phyloP scores from a whole-genome alignment of 2,888 invertebrate genomes.

The Drosophila formosana region DNA sequence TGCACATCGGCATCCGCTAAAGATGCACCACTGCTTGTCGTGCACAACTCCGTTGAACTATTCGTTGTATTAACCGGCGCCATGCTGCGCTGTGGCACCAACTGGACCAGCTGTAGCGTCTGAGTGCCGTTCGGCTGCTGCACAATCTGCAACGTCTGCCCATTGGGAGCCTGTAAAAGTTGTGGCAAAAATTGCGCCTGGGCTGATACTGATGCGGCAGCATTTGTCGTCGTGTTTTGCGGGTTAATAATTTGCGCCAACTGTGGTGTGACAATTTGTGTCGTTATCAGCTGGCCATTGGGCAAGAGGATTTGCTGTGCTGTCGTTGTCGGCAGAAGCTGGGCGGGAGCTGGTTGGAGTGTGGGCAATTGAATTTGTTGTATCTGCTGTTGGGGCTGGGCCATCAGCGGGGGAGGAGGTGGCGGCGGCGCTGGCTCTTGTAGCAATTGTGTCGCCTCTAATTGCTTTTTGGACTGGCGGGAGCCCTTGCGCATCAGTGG shows the following conservation, averaged over 20 bases:
- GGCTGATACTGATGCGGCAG: conserved; percentile 37
- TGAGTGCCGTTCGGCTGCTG: conserved; percentile 84
- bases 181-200: conserved; percentile 80
- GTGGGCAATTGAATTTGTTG: conserved; percentile 70
- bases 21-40: conserved; percentile 57
- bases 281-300: conserved; percentile 84
- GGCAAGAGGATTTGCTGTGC: conserved; percentile 84
- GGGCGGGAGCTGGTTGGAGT: conserved; percentile 62
- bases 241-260: conserved; percentile 83
- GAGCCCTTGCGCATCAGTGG: conserved; percentile 60
- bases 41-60: conserved; percentile 61
- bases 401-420: conserved; percentile 42
- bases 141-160: conserved; percentile 84
- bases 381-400: conserved; percentile 64
- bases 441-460: conserved; percentile 48
- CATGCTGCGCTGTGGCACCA: conserved; percentile 73
- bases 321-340: conserved; percentile 70
- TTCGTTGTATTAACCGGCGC: conserved; percentile 57
- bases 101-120: conserved; percentile 79
- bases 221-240: conserved; percentile 46
- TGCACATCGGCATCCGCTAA: conserved; percentile 80
- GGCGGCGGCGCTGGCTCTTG: conserved; percentile 59
- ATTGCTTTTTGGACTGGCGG: conserved; percentile 60
- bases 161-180: conserved; percentile 81
- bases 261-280: conserved; percentile 84